These are phyloP conservation scores for Bucco capensis DNA, from an alignment of 2,113 vertebrate genomes.

Conservation along the genomic window DNA sequence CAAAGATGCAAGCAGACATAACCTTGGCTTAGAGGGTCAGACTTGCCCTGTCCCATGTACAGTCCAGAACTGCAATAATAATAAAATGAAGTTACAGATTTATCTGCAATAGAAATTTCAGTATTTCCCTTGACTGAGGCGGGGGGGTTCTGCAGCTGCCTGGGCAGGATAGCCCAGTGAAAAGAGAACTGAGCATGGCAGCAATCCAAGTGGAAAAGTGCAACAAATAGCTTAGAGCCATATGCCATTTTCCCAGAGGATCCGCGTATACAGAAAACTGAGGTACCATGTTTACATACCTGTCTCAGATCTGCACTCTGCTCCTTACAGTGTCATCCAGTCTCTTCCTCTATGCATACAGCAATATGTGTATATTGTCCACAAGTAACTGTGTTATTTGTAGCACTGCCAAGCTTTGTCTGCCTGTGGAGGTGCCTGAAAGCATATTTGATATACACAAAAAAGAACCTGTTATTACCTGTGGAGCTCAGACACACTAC, in stretches of 20 bases:
- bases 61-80: neutral
- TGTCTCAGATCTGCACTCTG: neutral
- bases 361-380: neutral
- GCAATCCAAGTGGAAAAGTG: neutral
- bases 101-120: neutral
- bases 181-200: neutral
- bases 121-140: neutral
- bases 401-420: neutral
- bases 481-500: neutral
- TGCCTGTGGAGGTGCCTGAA: neutral
- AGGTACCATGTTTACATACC: neutral
- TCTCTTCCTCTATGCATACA: neutral
- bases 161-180: neutral
- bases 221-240: neutral
- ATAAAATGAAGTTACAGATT: neutral
- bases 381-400: neutral
- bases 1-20: neutral
- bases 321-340: neutral
- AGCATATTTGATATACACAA: neutral
- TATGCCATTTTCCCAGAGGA: neutral
- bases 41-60: neutral
- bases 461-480: neutral
- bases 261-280: neutral
- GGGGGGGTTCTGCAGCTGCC: neutral
- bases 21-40: neutral